Conservation (phyloP, 2,113 vertebrate species). For the Amia ocellicauda region DNA sequence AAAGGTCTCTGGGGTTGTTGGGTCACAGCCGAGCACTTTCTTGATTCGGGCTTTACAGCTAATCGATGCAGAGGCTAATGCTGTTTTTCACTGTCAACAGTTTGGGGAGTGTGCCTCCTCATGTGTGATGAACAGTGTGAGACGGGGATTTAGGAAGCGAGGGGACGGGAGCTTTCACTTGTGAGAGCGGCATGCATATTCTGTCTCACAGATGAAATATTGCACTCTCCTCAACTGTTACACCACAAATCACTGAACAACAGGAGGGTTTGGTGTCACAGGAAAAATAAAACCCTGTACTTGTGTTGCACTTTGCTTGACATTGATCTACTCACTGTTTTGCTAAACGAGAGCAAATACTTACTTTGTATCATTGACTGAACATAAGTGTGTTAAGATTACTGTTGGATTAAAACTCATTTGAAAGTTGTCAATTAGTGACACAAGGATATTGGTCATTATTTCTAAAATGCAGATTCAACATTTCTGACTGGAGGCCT, state of each 20-base stretch:
- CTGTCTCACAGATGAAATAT: conserved; percentile 38
- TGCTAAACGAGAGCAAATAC: too few relatives aligned
- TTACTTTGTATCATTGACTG: too few relatives aligned
- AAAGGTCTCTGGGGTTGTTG: not conserved
- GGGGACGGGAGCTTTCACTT: conserved; percentile 13
- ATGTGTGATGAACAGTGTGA: not conserved
- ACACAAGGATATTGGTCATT: too few relatives aligned
- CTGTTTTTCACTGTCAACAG: conserved; percentile 23
- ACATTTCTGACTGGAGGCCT: too few relatives aligned
- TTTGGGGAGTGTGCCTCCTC: conserved; percentile 35
- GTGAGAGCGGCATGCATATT: conserved; percentile 15
- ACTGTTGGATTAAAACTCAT: too few relatives aligned
- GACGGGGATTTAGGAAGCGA: not conserved
- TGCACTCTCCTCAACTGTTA: not conserved
- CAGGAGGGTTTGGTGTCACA: not conserved
- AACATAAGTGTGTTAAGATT: too few relatives aligned
- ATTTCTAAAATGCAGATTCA: too few relatives aligned
- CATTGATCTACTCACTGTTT: too few relatives aligned
- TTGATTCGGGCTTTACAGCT: not conserved
- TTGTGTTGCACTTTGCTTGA: too few relatives aligned
- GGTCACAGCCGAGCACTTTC: not conserved
- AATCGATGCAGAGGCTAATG: not conserved
- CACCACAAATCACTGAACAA: conserved; percentile 26
- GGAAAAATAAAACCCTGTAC: not conserved
- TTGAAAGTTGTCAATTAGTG: too few relatives aligned